Evolutionary conservation across 2,797 vertebrate genomes (phyloP).

Genomic region (Ambastaia sidthimunki): DNA sequence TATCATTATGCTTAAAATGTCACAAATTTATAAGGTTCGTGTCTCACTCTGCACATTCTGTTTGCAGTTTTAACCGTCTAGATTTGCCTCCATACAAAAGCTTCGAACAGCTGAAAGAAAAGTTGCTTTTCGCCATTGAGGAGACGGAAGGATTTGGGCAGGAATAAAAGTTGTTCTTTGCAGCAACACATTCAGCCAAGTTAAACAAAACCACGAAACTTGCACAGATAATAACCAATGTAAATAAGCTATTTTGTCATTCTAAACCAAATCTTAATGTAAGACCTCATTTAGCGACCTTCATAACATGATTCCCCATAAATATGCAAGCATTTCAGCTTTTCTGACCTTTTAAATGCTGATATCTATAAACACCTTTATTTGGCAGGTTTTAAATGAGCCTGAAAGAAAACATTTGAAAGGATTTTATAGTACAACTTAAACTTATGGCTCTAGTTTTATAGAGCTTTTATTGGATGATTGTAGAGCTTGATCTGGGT

Average conservation of each 20-base stretch:
- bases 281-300: slow-evolving; percentile 84
- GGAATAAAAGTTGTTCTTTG: slow-evolving; percentile 78
- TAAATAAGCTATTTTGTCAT: slow-evolving; percentile 97
- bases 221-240: slow-evolving; percentile 92
- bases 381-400: slow-evolving; percentile 73
- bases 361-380: slow-evolving; percentile 64
- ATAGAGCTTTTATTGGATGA: slow-evolving; percentile 85
- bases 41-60: slow-evolving; percentile 48
- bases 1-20: no score
- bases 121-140: slow-evolving; percentile 98
- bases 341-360: slow-evolving; percentile 79
- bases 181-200: slow-evolving; percentile 79
- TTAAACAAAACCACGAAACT: slow-evolving; percentile 78
- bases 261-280: slow-evolving; percentile 90
- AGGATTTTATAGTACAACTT: slow-evolving; percentile 80
- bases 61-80: slow-evolving; percentile 93
- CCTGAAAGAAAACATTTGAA: slow-evolving; percentile 68
- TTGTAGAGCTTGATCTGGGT: slow-evolving; percentile 67
- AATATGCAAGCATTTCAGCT: slow-evolving; percentile 89
- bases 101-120: slow-evolving; percentile 98
- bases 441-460: slow-evolving; percentile 94
- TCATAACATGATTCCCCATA: slow-evolving; percentile 78
- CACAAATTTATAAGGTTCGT: not conserved
- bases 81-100: slow-evolving; percentile 98
- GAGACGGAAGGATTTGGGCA: slow-evolving; percentile 99